phyloP scores from a whole-genome alignment of 1,140 invertebrate species.

The Venustaconcha ellipsiformis region DNA sequence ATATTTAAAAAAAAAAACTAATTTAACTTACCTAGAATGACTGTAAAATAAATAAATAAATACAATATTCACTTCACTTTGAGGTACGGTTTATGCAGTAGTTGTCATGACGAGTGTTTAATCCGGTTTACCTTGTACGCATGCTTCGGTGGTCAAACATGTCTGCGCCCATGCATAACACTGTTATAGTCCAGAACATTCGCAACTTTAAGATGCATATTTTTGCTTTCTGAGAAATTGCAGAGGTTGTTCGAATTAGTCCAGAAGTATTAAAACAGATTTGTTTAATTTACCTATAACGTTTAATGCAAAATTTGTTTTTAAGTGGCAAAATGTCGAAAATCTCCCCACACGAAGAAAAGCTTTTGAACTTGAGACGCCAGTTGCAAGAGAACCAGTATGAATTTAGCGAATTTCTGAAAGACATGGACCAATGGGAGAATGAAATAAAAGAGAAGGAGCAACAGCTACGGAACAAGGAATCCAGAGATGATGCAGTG shows the following conservation, averaged over 20 bases:
- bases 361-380: constrained; percentile 59
- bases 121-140: no score
- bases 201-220: no score
- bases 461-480: constrained; percentile 69
- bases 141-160: constrained; percentile 33
- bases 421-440: constrained; percentile 87
- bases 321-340: constrained; percentile 4
- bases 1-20: no score
- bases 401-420: constrained; percentile 79
- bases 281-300: background rate
- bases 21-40: no score
- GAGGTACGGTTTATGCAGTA: no score
- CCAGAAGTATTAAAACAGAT: background rate
- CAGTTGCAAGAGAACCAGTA: constrained; percentile 75
- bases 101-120: no score
- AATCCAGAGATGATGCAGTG: constrained; percentile 32
- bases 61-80: no score
- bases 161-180: constrained; percentile 49
- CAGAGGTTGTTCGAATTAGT: background rate
- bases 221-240: background rate
- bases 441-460: constrained; percentile 87
- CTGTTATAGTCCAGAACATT: background rate
- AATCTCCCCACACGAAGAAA: constrained; percentile 52
- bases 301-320: background rate
- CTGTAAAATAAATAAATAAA: no score